These are phyloP conservation scores for Rhingia rostrata DNA, from an alignment of 2,888 invertebrate genomes.

Conservation along the genomic window DNA sequence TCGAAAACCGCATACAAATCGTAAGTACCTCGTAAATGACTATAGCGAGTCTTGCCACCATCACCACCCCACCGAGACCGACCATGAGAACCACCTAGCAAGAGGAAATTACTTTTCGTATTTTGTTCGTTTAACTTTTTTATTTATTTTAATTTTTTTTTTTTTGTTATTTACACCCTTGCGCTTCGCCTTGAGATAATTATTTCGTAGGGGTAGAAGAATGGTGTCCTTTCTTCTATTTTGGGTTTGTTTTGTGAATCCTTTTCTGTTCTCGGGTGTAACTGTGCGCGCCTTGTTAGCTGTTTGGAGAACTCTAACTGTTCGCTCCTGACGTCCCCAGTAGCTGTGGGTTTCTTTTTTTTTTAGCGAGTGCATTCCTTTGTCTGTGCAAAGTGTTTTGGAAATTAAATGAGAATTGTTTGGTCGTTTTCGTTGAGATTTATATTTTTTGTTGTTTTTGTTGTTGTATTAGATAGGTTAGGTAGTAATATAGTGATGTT, in stretches of 20 bases:
- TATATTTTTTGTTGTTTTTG: slow-evolving; percentile 5
- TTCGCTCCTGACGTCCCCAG: slow-evolving; percentile 13
- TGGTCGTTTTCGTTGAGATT: slow-evolving; percentile 52
- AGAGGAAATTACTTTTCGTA: slow-evolving; percentile 72
- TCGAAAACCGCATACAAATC: slow-evolving; percentile 67
- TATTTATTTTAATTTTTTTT: neutral
- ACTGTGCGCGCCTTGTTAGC: neutral
- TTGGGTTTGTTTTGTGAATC: neutral
- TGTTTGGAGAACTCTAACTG: neutral
- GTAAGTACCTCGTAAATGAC: slow-evolving; percentile 68
- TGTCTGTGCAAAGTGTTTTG: slow-evolving; percentile 55
- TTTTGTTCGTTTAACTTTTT: slow-evolving; percentile 55
- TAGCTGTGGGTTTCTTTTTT: neutral
- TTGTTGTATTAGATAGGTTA: too few species aligned
- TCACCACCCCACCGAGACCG: slow-evolving; percentile 1
- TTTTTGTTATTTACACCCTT: slow-evolving; percentile 53
- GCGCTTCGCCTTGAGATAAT: slow-evolving; percentile 71
- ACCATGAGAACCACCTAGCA: slow-evolving; percentile 24
- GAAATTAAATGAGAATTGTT: slow-evolving; percentile 63
- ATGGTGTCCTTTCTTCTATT: neutral
- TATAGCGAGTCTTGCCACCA: slow-evolving; percentile 61
- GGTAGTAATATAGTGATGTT: too few species aligned
- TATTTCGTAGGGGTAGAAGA: slow-evolving; percentile 8
- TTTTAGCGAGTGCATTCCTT: slow-evolving; percentile 9
- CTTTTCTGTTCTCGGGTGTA: slow-evolving; percentile 3